phyloP scores from a whole-genome alignment of 2,113 vertebrate genomes.

The Eudyptes chrysolophus region DNA sequence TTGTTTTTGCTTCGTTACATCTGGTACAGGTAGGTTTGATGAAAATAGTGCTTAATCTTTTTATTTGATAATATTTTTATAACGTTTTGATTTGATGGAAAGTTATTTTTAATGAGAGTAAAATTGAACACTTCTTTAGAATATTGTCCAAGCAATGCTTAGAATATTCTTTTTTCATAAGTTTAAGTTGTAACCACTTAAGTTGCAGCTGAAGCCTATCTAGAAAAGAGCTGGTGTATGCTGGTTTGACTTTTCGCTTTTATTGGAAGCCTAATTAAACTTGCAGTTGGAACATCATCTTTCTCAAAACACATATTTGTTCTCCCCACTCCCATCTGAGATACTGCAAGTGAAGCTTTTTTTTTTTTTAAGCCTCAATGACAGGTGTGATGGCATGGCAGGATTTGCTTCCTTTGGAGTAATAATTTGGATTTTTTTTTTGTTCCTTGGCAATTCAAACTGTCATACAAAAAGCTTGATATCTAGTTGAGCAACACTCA shows the following conservation, averaged over 20 bases:
- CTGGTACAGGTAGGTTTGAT: constrained; percentile 89
- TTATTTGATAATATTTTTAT: background rate
- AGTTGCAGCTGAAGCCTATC: background rate
- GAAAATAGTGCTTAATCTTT: background rate
- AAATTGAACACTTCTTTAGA: background rate
- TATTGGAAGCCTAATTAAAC: background rate
- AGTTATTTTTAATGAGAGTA: background rate
- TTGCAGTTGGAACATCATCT: background rate
- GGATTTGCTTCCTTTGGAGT: background rate
- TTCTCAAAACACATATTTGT: background rate
- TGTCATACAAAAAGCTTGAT: background rate
- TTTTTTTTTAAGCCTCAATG: background rate
- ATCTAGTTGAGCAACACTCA: background rate
- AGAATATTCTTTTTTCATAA: background rate
- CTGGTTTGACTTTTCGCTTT: background rate
- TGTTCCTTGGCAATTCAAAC: background rate
- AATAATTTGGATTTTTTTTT: background rate
- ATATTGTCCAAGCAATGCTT: background rate
- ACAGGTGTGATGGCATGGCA: background rate
- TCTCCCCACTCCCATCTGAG: background rate
- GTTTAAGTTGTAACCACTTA: background rate
- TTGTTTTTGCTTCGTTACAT: constrained; percentile 87
- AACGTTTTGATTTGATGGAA: background rate
- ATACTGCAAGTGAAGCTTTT: background rate
- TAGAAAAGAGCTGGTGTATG: background rate